phyloP scores from a whole-genome alignment of 2,888 invertebrate species.

The Latheticus oryzae region DNA sequence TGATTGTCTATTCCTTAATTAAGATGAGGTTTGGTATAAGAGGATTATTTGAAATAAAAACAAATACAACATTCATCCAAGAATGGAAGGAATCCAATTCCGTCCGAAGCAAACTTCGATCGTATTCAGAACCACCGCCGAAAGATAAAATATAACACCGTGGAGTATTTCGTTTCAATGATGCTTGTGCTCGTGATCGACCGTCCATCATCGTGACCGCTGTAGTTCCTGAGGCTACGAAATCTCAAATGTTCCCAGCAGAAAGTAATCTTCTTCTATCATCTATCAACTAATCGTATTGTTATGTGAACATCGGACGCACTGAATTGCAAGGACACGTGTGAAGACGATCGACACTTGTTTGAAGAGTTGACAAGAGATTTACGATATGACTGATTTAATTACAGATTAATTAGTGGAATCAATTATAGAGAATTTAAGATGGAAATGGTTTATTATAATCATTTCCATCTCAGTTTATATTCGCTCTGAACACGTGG shows the following conservation, averaged over 20 bases:
- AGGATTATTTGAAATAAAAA: neutral
- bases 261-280: slow-evolving; percentile 52
- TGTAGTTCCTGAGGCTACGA: slow-evolving; percentile 49
- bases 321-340: slow-evolving; percentile 27
- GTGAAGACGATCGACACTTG: slow-evolving; percentile 27
- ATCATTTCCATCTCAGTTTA: slow-evolving; percentile 6
- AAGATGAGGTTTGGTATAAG: no score
- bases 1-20: no score
- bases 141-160: slow-evolving; percentile 47
- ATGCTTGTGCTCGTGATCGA: slow-evolving; percentile 56
- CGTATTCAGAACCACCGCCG: slow-evolving; percentile 22
- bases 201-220: slow-evolving; percentile 58
- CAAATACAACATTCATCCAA: no score
- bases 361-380: slow-evolving; percentile 4
- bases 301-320: slow-evolving; percentile 39
- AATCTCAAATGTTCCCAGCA: slow-evolving; percentile 52
- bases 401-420: slow-evolving; percentile 25
- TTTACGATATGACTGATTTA: slow-evolving; percentile 19
- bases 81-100: no score
- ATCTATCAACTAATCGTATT: slow-evolving; percentile 50
- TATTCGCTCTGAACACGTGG: slow-evolving; percentile 31
- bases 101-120: slow-evolving; percentile 21
- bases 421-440: slow-evolving; percentile 20
- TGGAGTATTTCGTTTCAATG: slow-evolving; percentile 48
- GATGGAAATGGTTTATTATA: slow-evolving; percentile 3